phyloP scores from a whole-genome alignment of 2,113 vertebrate genomes.

The Centrocercus urophasianus region DNA sequence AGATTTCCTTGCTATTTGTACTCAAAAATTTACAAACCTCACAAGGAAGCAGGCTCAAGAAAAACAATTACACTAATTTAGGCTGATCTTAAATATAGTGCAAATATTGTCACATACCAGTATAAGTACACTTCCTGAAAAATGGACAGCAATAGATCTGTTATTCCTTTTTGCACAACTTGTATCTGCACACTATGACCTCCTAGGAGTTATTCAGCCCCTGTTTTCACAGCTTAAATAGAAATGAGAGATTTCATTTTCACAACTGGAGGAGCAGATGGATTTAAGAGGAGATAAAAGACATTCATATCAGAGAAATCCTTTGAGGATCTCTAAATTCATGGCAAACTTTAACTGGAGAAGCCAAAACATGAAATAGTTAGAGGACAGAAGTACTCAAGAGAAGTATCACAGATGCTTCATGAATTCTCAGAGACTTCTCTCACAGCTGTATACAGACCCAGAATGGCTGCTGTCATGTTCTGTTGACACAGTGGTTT shows the following conservation, averaged over 20 bases:
- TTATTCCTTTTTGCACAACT: not conserved
- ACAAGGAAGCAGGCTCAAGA: not conserved
- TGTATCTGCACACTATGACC: not conserved
- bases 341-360: not conserved
- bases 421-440: not conserved
- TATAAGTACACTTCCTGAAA: not conserved
- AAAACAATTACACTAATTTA: not conserved
- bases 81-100: not conserved
- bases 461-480: not conserved
- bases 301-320: not conserved
- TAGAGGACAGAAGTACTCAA: not conserved
- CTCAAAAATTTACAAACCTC: not conserved
- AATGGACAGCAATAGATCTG: not conserved
- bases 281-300: not conserved
- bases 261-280: not conserved
- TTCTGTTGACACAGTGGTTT: not conserved
- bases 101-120: not conserved
- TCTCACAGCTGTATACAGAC: rapidly evolving
- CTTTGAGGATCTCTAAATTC: not conserved
- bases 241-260: not conserved
- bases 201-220: not conserved
- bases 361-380: not conserved
- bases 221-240: not conserved
- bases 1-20: not conserved
- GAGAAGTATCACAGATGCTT: rapidly evolving